Evolutionary conservation across 2,888 invertebrate genomes (phyloP).

Genomic region (Eilema depressum): DNA sequence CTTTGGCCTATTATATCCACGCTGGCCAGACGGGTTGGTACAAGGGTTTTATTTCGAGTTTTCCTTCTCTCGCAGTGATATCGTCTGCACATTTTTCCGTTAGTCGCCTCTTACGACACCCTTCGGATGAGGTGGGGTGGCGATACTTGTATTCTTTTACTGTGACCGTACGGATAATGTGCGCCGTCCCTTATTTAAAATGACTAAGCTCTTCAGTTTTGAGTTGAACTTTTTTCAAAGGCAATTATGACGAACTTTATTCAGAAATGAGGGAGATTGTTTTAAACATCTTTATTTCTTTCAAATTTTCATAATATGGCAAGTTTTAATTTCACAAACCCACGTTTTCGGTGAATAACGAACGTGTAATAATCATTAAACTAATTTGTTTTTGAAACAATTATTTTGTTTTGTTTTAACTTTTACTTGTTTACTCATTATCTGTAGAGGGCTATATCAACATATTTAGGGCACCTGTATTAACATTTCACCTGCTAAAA

Average conservation of each 20-base stretch:
- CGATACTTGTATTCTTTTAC: no score
- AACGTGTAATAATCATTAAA: conserved; percentile 3
- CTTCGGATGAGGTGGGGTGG: no score
- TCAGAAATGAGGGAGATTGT: conserved; percentile 35
- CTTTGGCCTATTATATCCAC: no score
- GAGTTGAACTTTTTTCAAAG: conserved; percentile 24
- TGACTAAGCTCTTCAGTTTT: conserved; percentile 44
- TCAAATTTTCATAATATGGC: conserved; percentile 13
- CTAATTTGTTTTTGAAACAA: background rate
- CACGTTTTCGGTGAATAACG: background rate
- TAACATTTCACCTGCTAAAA: no score
- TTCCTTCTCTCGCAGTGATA: no score
- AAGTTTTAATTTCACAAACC: conserved; percentile 22
- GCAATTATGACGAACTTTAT: conserved; percentile 23
- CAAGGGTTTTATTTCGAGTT: no score
- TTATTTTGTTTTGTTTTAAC: background rate
- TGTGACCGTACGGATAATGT: no score
- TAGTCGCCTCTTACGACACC: no score
- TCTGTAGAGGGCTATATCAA: no score
- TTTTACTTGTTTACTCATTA: background rate
- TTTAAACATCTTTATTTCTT: conserved; percentile 44
- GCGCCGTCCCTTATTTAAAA: conserved; percentile 39
- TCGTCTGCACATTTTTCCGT: no score
- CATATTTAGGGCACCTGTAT: no score
- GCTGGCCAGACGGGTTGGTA: no score